Conservation (phyloP, 2,888 invertebrate species). For the Schizaphis graminum region DNA sequence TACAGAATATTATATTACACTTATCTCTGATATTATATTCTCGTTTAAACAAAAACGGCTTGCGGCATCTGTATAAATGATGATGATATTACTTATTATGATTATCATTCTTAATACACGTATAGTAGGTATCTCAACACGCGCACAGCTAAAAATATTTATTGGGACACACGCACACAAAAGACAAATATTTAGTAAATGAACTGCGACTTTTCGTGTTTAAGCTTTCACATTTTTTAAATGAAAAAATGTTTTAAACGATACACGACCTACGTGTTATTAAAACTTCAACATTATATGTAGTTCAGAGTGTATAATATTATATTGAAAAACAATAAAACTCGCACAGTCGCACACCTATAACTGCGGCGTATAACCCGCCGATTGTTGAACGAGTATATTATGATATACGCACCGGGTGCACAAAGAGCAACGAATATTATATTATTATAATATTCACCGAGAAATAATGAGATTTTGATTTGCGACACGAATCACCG, state of each 20-base stretch:
- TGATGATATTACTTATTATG: background rate
- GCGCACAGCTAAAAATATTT: background rate
- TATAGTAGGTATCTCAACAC: background rate
- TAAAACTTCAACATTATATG: background rate
- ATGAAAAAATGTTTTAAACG: background rate
- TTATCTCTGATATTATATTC: background rate
- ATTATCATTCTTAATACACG: background rate
- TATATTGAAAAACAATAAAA: slow-evolving; percentile 10
- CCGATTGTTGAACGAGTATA: background rate
- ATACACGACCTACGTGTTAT: background rate
- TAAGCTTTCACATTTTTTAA: background rate
- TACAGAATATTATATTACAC: background rate
- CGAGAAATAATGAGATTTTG: background rate
- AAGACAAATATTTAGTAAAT: background rate
- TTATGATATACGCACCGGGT: background rate
- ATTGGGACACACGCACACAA: background rate
- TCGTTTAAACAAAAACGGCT: background rate
- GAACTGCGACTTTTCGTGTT: background rate
- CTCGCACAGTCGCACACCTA: background rate
- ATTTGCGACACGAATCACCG: background rate
- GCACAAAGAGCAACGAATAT: background rate
- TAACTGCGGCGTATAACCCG: background rate
- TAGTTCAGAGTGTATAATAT: background rate
- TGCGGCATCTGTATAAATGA: background rate
- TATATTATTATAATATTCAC: background rate